A percentile compares a stretch with the other conserved stretches of the same genome.
Evolutionary conservation across 2,797 vertebrate species (phyloP).

Genomic region (Hypotaenidia okinawae): DNA sequence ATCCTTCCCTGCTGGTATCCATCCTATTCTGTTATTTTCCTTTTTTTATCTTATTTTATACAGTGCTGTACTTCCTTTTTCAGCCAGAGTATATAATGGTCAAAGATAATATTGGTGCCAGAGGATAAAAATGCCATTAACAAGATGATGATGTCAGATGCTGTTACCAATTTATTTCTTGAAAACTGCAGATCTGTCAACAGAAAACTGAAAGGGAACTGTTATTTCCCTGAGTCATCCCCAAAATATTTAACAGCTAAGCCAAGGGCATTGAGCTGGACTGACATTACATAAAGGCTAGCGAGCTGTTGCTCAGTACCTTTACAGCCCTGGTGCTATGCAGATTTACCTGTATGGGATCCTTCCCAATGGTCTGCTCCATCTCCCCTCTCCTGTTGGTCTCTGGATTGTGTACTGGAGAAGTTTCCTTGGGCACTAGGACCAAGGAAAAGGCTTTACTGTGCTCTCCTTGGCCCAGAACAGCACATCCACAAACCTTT

Average conservation of each 20-base stretch:
- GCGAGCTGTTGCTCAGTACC: neutral
- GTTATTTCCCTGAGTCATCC: neutral
- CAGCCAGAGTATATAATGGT: neutral
- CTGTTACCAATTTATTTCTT: neutral
- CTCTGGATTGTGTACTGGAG: neutral
- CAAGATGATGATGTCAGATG: neutral
- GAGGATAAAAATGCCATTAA: conserved; percentile 15
- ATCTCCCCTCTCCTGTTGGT: neutral
- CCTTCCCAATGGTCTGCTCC: neutral
- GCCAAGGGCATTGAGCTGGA: neutral
- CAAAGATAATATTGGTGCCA: neutral
- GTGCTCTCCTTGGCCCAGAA: neutral
- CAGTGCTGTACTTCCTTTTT: neutral
- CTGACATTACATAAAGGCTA: neutral
- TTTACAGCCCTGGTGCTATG: neutral
- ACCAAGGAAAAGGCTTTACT: neutral
- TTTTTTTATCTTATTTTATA: neutral
- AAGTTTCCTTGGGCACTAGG: neutral
- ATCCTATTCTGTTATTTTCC: neutral
- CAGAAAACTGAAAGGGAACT: neutral
- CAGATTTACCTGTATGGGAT: neutral
- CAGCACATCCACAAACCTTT: neutral
- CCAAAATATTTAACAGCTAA: neutral
- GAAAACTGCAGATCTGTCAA: neutral
- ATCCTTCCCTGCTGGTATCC: neutral